Percentiles rank a stretch among this genome's conserved stretches.
Evolutionary conservation across 1,140 invertebrate genomes (phyloP).

Genomic region (Diprion similis): DNA sequence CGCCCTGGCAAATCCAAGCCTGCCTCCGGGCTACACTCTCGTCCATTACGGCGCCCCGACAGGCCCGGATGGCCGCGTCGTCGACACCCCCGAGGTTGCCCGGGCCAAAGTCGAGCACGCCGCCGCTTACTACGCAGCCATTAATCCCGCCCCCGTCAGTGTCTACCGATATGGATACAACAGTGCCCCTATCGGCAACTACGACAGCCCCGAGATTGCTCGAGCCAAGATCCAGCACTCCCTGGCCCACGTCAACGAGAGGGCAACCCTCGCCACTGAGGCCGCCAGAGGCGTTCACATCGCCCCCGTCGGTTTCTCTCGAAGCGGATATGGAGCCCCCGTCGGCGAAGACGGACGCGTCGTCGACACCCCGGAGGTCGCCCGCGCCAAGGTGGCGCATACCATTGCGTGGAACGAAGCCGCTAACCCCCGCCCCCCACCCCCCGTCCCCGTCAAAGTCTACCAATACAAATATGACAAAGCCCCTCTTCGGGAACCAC

Average conservation of each 20-base stretch:
- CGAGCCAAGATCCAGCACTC: constrained; percentile 66
- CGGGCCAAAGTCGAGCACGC: constrained; percentile 66
- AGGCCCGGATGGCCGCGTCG: constrained; percentile 20
- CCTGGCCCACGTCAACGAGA: constrained; percentile 63
- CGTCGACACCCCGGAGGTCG: constrained; percentile 24
- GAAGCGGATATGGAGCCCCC: constrained; percentile 2
- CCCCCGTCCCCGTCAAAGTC: too few relatives aligned
- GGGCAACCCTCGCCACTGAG: constrained; percentile 48
- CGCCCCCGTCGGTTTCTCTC: constrained; percentile 9
- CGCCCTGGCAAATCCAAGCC: neutral
- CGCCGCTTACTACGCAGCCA: too few relatives aligned
- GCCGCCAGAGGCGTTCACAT: constrained; percentile 24
- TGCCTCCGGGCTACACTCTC: neutral
- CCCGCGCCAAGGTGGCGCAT: constrained; percentile 65
- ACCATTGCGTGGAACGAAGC: too few relatives aligned
- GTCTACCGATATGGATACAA: neutral
- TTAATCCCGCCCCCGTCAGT: neutral
- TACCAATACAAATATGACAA: too few relatives aligned
- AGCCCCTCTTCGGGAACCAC: too few relatives aligned
- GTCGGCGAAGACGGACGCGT: neutral
- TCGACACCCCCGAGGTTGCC: constrained; percentile 36
- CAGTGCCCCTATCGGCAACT: neutral
- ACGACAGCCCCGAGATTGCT: constrained; percentile 40
- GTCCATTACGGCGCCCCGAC: constrained; percentile 24
- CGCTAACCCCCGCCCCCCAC: too few relatives aligned